phyloP scores from a whole-genome alignment of 2,797 vertebrate genomes.

The Malacoctenus gilli region DNA sequence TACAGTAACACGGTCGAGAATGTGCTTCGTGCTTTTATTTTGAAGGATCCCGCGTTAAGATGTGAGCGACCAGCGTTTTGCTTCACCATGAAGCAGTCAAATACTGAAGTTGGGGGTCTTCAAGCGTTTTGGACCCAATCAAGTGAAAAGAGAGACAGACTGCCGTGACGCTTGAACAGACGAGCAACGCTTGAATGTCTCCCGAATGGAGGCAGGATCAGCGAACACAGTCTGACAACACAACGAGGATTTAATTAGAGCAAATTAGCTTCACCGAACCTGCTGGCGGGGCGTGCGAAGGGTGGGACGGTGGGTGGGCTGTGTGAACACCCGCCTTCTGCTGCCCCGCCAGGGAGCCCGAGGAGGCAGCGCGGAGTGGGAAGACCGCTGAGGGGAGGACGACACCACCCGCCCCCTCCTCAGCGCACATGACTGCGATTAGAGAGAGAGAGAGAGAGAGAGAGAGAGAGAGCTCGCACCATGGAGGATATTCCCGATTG shows the following conservation, averaged over 20 bases:
- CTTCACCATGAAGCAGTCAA: too few relatives aligned
- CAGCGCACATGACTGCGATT: constrained; percentile 81
- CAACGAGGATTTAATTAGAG: constrained; percentile 47
- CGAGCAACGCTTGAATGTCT: too few relatives aligned
- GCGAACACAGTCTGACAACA: too few relatives aligned
- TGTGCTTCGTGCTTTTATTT: too few relatives aligned
- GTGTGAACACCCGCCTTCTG: constrained; percentile 16
- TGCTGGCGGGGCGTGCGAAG: constrained; percentile 7
- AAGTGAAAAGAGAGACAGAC: too few relatives aligned
- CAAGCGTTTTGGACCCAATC: too few relatives aligned
- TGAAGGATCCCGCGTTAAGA: too few relatives aligned
- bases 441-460: constrained; percentile 45
- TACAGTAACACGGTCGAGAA: too few relatives aligned
- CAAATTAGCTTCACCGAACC: constrained; percentile 45
- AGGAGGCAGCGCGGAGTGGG: constrained; percentile 50
- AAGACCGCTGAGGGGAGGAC: constrained; percentile 45
- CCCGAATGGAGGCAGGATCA: too few relatives aligned
- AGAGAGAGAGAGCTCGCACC: constrained; percentile 27
- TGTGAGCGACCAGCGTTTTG: too few relatives aligned
- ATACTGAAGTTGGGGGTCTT: too few relatives aligned
- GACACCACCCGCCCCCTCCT: constrained; percentile 29
- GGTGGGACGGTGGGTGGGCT: constrained; percentile 43
- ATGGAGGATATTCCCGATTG: constrained; percentile 48
- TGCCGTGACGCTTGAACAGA: too few relatives aligned
- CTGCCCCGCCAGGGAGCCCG: constrained; percentile 37